Evolutionary conservation across 2,113 vertebrate genomes (phyloP), one percentile per base, ranked within the genome.

Genomic region (Microcebus tavaratra): DNA sequence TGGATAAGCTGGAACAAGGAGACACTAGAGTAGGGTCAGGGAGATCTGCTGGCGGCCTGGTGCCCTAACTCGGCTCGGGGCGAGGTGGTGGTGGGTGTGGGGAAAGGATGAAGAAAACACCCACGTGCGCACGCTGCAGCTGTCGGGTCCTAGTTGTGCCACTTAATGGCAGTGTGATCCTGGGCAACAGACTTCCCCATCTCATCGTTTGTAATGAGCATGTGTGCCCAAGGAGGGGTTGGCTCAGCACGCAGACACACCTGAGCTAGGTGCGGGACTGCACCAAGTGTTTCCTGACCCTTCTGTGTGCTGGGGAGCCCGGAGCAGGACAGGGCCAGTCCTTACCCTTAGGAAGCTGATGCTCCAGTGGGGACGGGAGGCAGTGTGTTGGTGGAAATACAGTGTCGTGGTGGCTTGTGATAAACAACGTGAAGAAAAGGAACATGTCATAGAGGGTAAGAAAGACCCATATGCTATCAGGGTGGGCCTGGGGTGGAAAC

Each of bases 341-440:
- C 36, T 67, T 17, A 36, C 34, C n/a, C 34, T 72, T 1, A 36
- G 63, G 65, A 85, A 67, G 63, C n/a, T 70, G 45, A 7, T 18
- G 3, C 31, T 65, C 39, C 50, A 23, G 8, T 18, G 5, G 36
- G 29, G 61, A 29, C 39, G 27, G 75, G 75, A 75, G 39, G 1
- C 9, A 8, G 29, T 6, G 0, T 14, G 2, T n/a, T 7, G 1
- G 17, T 18, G 20, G n/a, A 68, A 31, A 42, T 18, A 23, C 21
- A 48, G 55, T 20, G 34, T 65, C 6, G 1, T 0, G 13, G 45
- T 17, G 31, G 55, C 81, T 34, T 17, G 39, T 31, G 31, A 31
- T 57, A 7, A 29, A n/a, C 3, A 29, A 50, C 25, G 0, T 5
- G 27, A 63, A 87, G 88, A 29, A 36, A 68, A 86, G 55, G 55